Evolutionary conservation across 2,888 invertebrate genomes (phyloP), one percentile per base, ranked within the genome.

Genomic region (Macrophya annulata): DNA sequence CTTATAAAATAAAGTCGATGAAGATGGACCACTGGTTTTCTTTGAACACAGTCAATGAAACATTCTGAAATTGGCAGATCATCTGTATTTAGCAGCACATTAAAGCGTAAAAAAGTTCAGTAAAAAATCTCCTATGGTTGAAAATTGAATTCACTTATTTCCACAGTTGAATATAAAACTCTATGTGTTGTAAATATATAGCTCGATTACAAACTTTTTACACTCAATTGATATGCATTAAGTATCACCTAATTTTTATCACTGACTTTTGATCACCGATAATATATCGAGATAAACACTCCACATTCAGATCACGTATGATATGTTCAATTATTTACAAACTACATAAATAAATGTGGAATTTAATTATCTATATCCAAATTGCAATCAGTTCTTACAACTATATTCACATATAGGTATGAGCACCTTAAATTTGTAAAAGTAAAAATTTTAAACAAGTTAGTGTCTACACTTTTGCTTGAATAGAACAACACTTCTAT

Each of bases 281-380:
- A n/a, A 55, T 55, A 55, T 55, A 55, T 55, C n/a, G 55, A 55
- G n/a, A 55, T 55, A 55, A 55, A 55, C n/a, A 55, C 55, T 55
- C n/a, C 8, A n/a, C n/a, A 55, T 55, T 8, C n/a, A 55, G n/a
- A 55, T 55, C 55, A n/a, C n/a, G 12, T 55, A 55, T 55, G n/a
- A 6, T n/a, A 31, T 31, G 31, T 31, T 31, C 3, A 31, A 31
- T 31, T 31, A 31, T 31, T 31, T 1, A 31, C 31, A 31, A 31
- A 31, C 31, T 31, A 51, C 45, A 9, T 12, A 12, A 48, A 48
- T 48, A 48, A 48, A 48, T 48, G 45, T 10, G 12, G 45, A 12
- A 51, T 17, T 51, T 51, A 1, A n/a, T 55, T 8, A 55, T 55
- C 55, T 55, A n/a, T 55, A n/a, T 55, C 6, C 55, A 8, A 55